Percentiles rank a stretch among this genome's conserved stretches.
These are phyloP conservation scores for Bathynomus jamesi DNA, from an alignment of 1,140 invertebrate genomes.

Conservation along the genomic window DNA sequence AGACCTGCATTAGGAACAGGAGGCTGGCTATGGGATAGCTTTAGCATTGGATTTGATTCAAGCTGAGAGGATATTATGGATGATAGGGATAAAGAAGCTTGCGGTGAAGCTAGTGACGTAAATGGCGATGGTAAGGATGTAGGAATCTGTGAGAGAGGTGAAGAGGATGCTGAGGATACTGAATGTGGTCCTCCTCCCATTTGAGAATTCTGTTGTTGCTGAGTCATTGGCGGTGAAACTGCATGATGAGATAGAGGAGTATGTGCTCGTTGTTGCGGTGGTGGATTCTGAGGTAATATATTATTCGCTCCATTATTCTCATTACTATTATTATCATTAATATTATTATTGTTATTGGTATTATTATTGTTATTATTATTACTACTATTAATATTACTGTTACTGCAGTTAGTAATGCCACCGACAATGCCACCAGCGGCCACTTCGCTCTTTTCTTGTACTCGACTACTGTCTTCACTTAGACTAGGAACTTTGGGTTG, in stretches of 20 bases:
- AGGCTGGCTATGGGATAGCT: constrained; percentile 38
- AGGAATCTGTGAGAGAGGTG: constrained; percentile 46
- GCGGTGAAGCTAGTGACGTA: constrained; percentile 58
- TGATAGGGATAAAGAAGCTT: constrained; percentile 34
- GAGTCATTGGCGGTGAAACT: background rate
- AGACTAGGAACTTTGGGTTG: constrained; percentile 36
- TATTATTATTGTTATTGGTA: constrained; percentile 39
- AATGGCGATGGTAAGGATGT: constrained; percentile 55
- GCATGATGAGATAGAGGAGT: background rate
- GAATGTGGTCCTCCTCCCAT: constrained; percentile 32
- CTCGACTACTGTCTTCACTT: constrained; percentile 54
- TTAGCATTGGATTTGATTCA: constrained; percentile 35
- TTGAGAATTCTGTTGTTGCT: constrained; percentile 17
- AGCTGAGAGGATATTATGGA: constrained; percentile 35
- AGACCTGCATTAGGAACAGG: constrained; percentile 41
- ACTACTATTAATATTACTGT: constrained; percentile 12
- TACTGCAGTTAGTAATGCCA: constrained; percentile 24
- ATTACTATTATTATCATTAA: constrained; percentile 33
- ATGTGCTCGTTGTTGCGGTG: constrained; percentile 8
- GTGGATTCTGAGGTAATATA: constrained; percentile 30
- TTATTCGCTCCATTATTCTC: constrained; percentile 32
- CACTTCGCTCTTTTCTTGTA: constrained; percentile 44
- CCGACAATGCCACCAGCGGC: constrained; percentile 21
- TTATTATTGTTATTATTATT: constrained; percentile 25
- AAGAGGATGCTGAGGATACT: constrained; percentile 36